These are phyloP conservation scores for Drosophila pseudotalamancana DNA, from an alignment of 2,888 invertebrate species.

Conservation along the genomic window DNA sequence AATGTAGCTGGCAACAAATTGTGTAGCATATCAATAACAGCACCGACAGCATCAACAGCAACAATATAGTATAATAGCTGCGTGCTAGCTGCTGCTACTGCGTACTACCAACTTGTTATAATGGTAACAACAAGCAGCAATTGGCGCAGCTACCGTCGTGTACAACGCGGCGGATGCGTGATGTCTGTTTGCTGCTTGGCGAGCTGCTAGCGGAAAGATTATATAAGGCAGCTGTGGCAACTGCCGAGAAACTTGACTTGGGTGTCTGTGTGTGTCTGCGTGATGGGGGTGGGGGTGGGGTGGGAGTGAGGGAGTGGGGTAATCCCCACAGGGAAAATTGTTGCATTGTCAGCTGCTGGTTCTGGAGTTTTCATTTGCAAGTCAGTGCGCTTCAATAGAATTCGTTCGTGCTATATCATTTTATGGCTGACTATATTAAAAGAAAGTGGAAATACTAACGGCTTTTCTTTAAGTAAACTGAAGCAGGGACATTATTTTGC, in stretches of 20 bases:
- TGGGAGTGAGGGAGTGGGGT: too few species aligned
- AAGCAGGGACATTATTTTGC: background rate
- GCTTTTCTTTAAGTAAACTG: background rate
- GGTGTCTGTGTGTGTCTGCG: slow-evolving; percentile 25
- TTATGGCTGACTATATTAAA: slow-evolving; percentile 17
- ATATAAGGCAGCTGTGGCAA: slow-evolving; percentile 40
- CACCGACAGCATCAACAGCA: slow-evolving; percentile 16
- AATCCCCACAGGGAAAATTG: slow-evolving; percentile 25
- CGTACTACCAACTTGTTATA: slow-evolving; percentile 34
- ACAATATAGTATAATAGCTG: slow-evolving; percentile 9
- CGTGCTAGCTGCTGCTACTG: slow-evolving; percentile 10
- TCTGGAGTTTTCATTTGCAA: slow-evolving; percentile 28
- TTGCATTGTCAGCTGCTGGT: slow-evolving; percentile 13
- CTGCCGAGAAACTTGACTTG: slow-evolving; percentile 7
- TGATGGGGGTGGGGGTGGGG: slow-evolving; percentile 22
- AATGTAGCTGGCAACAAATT: slow-evolving; percentile 68
- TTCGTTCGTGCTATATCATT: slow-evolving; percentile 14
- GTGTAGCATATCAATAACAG: slow-evolving; percentile 32
- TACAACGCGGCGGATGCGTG: slow-evolving; percentile 62
- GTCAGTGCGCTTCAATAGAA: slow-evolving; percentile 34
- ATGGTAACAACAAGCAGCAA: slow-evolving; percentile 50
- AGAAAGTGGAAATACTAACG: slow-evolving; percentile 6
- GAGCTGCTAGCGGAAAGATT: slow-evolving; percentile 28
- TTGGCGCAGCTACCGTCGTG: slow-evolving; percentile 47
- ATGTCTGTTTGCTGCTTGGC: slow-evolving; percentile 37